Percentiles rank a stretch among this genome's conserved stretches.
Evolutionary conservation across 2,888 invertebrate species (phyloP).

Genomic region (Xanthia togata): DNA sequence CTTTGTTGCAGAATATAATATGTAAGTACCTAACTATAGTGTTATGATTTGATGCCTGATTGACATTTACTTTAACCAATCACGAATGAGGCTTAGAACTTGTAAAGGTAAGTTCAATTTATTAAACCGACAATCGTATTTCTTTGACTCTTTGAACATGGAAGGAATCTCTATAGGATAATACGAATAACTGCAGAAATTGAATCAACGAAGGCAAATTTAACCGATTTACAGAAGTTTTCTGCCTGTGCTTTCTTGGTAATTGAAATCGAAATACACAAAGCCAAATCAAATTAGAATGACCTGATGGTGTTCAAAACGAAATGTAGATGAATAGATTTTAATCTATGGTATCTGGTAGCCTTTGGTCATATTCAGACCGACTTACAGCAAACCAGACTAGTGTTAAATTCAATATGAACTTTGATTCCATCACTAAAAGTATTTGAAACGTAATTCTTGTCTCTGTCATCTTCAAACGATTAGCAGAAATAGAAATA

Average conservation of each 20-base stretch:
- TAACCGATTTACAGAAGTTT: slow-evolving; percentile 20
- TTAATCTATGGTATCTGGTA: slow-evolving; percentile 17
- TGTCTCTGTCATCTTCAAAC: neutral
- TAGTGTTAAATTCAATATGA: neutral
- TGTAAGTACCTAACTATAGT: neutral
- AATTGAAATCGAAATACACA: slow-evolving; percentile 42
- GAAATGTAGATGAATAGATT: slow-evolving; percentile 18
- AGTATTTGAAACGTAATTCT: neutral
- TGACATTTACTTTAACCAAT: slow-evolving; percentile 38
- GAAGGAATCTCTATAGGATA: slow-evolving; percentile 20
- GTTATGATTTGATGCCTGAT: slow-evolving; percentile 29
- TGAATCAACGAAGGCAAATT: slow-evolving; percentile 13
- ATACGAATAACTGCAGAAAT: slow-evolving; percentile 11
- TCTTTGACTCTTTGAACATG: slow-evolving; percentile 11
- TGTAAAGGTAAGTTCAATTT: slow-evolving; percentile 21
- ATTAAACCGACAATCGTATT: neutral
- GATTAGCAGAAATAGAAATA: neutral
- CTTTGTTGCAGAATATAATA: slow-evolving; percentile 16
- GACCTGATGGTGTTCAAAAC: neutral
- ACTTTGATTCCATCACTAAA: neutral
- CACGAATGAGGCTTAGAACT: slow-evolving; percentile 22
- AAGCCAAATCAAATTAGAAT: slow-evolving; percentile 44
- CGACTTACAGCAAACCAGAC: neutral
- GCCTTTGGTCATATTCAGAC: neutral
- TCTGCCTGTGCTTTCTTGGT: slow-evolving; percentile 23